These are phyloP conservation scores for Cabera pusaria DNA, from an alignment of 2,888 invertebrate genomes.

Conservation along the genomic window DNA sequence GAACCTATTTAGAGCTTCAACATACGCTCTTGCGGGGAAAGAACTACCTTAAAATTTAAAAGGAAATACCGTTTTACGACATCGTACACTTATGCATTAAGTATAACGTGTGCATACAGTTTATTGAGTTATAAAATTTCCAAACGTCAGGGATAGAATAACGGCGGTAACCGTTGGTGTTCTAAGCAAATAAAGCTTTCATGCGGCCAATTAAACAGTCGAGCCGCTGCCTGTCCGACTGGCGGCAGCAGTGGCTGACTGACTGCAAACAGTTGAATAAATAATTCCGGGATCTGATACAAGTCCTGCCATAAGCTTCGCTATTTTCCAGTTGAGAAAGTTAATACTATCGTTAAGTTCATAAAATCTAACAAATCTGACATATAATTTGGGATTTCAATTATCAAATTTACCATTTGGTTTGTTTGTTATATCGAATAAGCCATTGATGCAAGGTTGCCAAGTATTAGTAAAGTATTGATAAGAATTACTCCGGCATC, in stretches of 20 bases:
- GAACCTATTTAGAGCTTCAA: slow-evolving; percentile 57
- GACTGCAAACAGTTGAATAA: slow-evolving; percentile 43
- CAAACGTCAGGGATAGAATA: slow-evolving; percentile 17
- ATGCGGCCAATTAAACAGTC: slow-evolving; percentile 47
- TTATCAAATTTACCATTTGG: no score
- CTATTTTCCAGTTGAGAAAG: no score
- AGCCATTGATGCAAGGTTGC: slow-evolving; percentile 5
- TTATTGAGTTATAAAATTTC: slow-evolving; percentile 20
- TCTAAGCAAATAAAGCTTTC: slow-evolving; percentile 51
- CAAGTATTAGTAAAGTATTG: slow-evolving; percentile 15
- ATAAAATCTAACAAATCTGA: no score
- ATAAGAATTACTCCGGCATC: slow-evolving; percentile 4
- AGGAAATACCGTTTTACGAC: slow-evolving; percentile 17
- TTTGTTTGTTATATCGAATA: slow-evolving; percentile 2
- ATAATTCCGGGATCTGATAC: slow-evolving; percentile 41
- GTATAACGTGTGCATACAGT: slow-evolving; percentile 11
- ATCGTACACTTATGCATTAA: slow-evolving; percentile 12
- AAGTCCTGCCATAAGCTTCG: slow-evolving; percentile 22
- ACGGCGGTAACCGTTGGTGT: slow-evolving; percentile 32
- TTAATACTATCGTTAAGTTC: no score
- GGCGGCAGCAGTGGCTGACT: slow-evolving; percentile 33
- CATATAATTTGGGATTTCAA: no score
- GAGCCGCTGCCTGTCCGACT: slow-evolving; percentile 29
- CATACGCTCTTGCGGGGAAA: slow-evolving; percentile 31
- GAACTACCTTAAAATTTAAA: slow-evolving; percentile 12